Base-by-base conservation (phyloP, 2,888 invertebrate genomes). In the Drosophila quinaria region DNA sequence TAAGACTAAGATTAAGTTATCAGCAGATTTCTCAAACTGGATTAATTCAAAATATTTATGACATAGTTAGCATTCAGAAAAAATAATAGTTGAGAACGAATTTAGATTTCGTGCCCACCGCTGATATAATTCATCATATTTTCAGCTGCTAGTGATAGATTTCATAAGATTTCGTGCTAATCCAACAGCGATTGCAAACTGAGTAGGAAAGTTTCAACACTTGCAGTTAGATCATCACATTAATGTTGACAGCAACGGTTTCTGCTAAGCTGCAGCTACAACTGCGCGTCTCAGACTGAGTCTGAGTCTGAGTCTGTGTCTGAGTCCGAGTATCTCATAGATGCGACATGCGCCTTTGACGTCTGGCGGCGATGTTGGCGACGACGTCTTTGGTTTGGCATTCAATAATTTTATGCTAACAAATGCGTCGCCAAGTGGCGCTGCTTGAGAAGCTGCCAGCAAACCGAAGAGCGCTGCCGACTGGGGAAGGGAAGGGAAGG, bases 381-480 rank as follows among this genome's bases (percentile, higher is more conserved):
- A 82, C 78, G 74, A 81, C 73, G 68, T 67, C 78, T 73, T 71
- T 47, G 78, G 63, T 66, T 58, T 85, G 90, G 87, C 87, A 87
- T 89, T 87, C 91, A 91, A 91, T 91, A 90, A 90, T 90, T 90
- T 91, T 92, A 92, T 92, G 92, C 87, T 92, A 92, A 92, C 90
- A 89, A 92, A 92, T 92, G 91, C 92, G 79, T 78, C 86, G 86
- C 83, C 80, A 78, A 80, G 84, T 83, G 85, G 81, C 87, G 89
- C 78, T 86, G 87, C 64, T 61, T 50, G 47, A 51, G 63, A 49
- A 52, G 65, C 35, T 56, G 63, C 47, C 60, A 42, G 47, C 33
- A 5, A 46, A 1, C 15, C n/a, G 25, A 13, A 37, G 17, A 49
- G 64, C 19, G 42, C 22, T 42, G 42, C 11, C 11, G 25, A 37